Percentiles rank a stretch among this genome's conserved stretches.
phyloP scores from a whole-genome alignment of 2,888 invertebrate species.

The Horisme vitalbata region DNA sequence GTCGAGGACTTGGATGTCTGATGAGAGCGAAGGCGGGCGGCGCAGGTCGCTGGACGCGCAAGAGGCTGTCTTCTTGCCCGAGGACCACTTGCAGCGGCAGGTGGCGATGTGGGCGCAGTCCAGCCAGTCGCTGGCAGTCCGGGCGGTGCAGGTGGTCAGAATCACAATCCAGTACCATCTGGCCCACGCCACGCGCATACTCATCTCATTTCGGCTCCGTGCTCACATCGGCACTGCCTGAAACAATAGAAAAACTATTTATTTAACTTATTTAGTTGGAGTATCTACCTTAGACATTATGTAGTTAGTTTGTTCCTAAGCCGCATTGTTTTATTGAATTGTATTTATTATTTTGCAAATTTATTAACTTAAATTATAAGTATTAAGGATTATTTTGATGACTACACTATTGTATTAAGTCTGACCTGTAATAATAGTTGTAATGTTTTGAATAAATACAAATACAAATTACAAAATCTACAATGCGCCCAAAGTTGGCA shows the following conservation, averaged over 20 bases:
- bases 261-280: not conserved
- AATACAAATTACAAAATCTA: too few relatives aligned
- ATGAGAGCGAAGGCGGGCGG: conserved; percentile 86
- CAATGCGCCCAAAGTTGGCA: too few relatives aligned
- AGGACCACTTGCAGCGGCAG: conserved; percentile 96
- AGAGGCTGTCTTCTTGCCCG: conserved; percentile 94
- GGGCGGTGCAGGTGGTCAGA: conserved; percentile 76
- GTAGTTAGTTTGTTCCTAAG: too few relatives aligned
- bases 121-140: conserved; percentile 89
- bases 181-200: conserved; percentile 81
- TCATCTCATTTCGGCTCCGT: conserved; percentile 80
- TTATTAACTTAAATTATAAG: too few relatives aligned
- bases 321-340: too few relatives aligned
- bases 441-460: too few relatives aligned
- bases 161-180: conserved; percentile 81
- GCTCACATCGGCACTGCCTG: conserved; percentile 79
- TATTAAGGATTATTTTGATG: too few relatives aligned
- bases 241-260: conserved; percentile 53
- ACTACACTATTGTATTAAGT: too few relatives aligned
- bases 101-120: conserved; percentile 92
- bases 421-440: too few relatives aligned
- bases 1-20: conserved; percentile 87
- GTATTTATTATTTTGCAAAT: too few relatives aligned
- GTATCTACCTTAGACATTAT: too few relatives aligned
- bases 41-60: conserved; percentile 92